Evolutionary conservation across 2,888 invertebrate species (phyloP).

Genomic region (Malachius bipustulatus): DNA sequence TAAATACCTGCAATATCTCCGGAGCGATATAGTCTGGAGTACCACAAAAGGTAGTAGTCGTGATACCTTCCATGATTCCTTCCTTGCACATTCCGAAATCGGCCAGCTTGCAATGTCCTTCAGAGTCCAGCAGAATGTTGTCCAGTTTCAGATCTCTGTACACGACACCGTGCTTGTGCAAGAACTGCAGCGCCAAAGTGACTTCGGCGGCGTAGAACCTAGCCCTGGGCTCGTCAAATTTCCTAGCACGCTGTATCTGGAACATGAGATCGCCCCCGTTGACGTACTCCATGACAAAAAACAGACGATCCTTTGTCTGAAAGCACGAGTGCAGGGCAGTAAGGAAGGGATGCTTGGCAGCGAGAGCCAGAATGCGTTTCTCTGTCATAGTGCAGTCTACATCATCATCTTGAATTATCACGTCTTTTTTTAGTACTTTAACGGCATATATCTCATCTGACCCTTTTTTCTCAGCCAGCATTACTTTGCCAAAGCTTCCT

Average conservation of each 20-base stretch:
- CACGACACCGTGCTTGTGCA: conserved; percentile 93
- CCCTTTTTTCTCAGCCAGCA: conserved; percentile 90
- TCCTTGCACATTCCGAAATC: conserved; percentile 96
- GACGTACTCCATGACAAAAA: conserved; percentile 99
- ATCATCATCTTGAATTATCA: conserved; percentile 97
- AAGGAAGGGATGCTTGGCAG: conserved; percentile 96
- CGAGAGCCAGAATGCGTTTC: conserved; percentile 89
- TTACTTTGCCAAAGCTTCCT: conserved; percentile 98
- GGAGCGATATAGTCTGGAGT: conserved; percentile 99
- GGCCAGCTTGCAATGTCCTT: conserved; percentile 89
- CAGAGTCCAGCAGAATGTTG: conserved; percentile 92
- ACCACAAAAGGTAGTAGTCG: conserved; percentile 97
- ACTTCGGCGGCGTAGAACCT: conserved; percentile 98
- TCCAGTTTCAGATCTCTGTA: conserved; percentile 98
- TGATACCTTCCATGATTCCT: conserved; percentile 72
- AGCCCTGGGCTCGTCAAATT: conserved; percentile 93
- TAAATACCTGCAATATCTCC: conserved; percentile 43
- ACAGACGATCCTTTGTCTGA: conserved; percentile 79
- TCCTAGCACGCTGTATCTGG: conserved; percentile 95
- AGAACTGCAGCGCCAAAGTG: conserved; percentile 91
- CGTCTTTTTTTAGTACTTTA: conserved; percentile 91
- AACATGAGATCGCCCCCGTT: conserved; percentile 99
- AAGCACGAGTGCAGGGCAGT: conserved; percentile 95
- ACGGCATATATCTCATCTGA: conserved; percentile 85
- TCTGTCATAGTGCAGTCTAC: conserved; percentile 99